Base-by-base conservation (phyloP, 2,888 invertebrate species). In the Eremobia ochroleuca region DNA sequence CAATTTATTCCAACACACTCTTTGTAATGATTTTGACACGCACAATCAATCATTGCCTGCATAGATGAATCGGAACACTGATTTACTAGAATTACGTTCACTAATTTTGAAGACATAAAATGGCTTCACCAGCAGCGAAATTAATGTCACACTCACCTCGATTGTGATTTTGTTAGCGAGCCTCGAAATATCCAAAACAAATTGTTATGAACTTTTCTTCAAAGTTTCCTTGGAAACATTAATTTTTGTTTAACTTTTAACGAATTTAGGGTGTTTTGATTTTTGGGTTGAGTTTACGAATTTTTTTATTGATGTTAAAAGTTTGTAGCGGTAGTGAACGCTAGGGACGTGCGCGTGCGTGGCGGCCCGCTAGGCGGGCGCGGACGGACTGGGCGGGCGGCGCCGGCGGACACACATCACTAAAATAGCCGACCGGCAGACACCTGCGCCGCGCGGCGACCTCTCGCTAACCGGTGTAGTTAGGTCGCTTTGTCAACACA, bases 381-480 rank as follows among this genome's bases (percentile, higher is more conserved):
- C 90, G 91, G 93, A 93, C 94, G 76, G 81, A 82, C 88, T 89
- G 96, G 95, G 95, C 95, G 96, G 95, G 94, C 94, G 94, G 67
- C 71, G 94, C 87, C 92, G 90, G 90, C 90, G 87, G 88, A 89
- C 90, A 90, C 88, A 88, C 90, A 90, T 87, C 92, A 93, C 95
- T 92, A 93, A 97, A 97, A 96, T 96, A 97, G 95, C 94, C 89
- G 82, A 75, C 76, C 75, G 82, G 65, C 65, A 91, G 94, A 93
- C 95, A 96, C 97, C 96, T 96, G 96, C 95, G 94, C 90, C 92
- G 93, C 92, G 91, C 93, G 93, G 92, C 93, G 92, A 94, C 94
- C 94, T 93, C 90, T 90, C 91, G 91, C 91, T 92, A 93, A 93
- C 94, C 89, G 89, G 82, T 91, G 90, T 89, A 92, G 87, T 92